Evolutionary conservation across 2,113 vertebrate genomes (phyloP).

Genomic region (Gobiocypris rarus): DNA sequence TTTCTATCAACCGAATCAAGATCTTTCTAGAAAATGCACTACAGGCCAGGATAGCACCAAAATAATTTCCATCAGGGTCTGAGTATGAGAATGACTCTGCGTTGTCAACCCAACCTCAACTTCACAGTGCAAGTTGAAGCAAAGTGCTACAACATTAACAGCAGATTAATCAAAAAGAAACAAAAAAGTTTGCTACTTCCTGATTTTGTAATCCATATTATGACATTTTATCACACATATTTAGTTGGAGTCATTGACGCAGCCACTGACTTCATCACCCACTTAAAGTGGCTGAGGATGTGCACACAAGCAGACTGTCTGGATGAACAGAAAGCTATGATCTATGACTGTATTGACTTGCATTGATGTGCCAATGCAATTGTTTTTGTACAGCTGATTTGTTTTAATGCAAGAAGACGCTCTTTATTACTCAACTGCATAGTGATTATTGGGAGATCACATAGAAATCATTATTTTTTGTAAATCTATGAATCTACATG

Average conservation of each 20-base stretch:
- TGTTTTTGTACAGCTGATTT: slow-evolving; percentile 4
- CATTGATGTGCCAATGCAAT: neutral
- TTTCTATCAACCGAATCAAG: neutral
- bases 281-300: neutral
- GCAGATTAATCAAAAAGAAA: neutral
- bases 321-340: neutral
- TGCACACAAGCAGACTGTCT: neutral
- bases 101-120: neutral
- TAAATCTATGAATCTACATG: neutral
- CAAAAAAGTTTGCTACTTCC: neutral
- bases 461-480: too few species aligned
- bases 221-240: too few species aligned
- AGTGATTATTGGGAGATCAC: neutral
- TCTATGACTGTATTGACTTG: neutral
- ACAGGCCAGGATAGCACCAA: neutral
- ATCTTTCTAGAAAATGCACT: neutral
- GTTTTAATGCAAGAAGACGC: neutral
- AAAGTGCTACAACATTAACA: neutral
- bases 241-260: neutral
- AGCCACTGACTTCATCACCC: neutral
- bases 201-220: too few species aligned
- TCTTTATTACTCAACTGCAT: neutral
- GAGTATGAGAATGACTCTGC: neutral
- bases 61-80: neutral
- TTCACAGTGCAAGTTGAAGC: too few species aligned